phyloP scores from a whole-genome alignment of 2,888 invertebrate genomes.

The Mechanitis mazaeus region DNA sequence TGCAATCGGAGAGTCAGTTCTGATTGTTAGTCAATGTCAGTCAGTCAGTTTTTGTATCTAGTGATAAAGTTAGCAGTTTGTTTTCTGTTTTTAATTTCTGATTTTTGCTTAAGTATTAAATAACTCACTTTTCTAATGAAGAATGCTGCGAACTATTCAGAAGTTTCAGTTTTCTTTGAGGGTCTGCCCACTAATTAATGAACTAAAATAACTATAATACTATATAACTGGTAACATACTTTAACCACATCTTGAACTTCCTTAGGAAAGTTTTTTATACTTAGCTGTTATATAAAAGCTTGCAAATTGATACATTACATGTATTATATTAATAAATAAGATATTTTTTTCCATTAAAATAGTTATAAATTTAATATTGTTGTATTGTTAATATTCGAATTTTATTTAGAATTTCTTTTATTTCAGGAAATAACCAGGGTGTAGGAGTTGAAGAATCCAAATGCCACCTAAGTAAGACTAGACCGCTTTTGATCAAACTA shows the following conservation, averaged over 20 bases:
- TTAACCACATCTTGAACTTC: too few relatives aligned
- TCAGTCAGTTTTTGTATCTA: too few relatives aligned
- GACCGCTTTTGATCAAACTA: constrained; percentile 9
- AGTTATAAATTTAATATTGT: background rate
- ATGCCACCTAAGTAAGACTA: constrained; percentile 74
- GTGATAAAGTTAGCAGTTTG: too few relatives aligned
- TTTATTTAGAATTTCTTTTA: constrained; percentile 45
- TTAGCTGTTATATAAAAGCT: too few relatives aligned
- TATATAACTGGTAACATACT: too few relatives aligned
- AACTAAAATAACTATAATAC: background rate
- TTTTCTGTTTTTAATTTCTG: too few relatives aligned
- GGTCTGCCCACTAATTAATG: background rate
- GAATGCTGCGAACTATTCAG: background rate
- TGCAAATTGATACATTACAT: too few relatives aligned
- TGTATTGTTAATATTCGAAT: background rate
- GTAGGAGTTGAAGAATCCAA: constrained; percentile 53
- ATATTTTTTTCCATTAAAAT: too few relatives aligned
- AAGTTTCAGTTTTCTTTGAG: background rate
- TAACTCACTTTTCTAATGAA: background rate
- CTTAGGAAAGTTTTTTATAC: too few relatives aligned
- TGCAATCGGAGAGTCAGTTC: too few relatives aligned
- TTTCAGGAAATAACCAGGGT: constrained; percentile 68
- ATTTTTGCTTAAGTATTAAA: background rate
- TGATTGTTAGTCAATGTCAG: too few relatives aligned
- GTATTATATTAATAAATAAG: too few relatives aligned